Conservation (phyloP, 2,797 vertebrate species). For the Rousettus madagascariensis region DNA sequence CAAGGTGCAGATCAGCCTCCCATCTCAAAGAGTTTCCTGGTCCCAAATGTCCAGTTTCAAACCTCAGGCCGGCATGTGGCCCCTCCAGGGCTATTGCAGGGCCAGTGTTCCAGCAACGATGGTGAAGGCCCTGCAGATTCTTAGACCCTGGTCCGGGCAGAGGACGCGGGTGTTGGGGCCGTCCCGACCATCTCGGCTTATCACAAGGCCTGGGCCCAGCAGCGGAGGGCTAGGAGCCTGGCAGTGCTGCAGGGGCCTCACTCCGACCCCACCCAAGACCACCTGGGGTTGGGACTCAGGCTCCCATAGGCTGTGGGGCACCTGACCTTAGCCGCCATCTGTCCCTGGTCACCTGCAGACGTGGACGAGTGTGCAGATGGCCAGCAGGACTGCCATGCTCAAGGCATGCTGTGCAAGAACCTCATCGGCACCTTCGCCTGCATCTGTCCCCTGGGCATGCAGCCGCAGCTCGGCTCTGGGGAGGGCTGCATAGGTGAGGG, state of each 20-base stretch:
- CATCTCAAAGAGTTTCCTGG: neutral
- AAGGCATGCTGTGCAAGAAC: slow-evolving; percentile 96
- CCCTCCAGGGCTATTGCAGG: neutral
- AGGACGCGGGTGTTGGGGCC: too few species aligned
- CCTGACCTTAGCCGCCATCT: neutral
- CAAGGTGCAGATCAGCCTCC: neutral
- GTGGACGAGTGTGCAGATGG: slow-evolving; percentile 94
- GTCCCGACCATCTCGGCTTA: neutral
- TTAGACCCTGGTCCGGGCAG: neutral
- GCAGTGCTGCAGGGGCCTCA: neutral
- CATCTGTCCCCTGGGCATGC: slow-evolving; percentile 93
- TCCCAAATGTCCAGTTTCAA: neutral
- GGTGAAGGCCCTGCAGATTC: neutral
- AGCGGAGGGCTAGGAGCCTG: fast-evolving
- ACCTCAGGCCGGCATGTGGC: too few species aligned
- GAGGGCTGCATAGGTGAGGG: slow-evolving; percentile 94
- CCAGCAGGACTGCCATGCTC: slow-evolving; percentile 91
- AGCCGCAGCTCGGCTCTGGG: slow-evolving; percentile 87
- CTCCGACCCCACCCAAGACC: neutral
- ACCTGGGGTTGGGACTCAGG: neutral
- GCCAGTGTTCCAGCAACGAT: neutral
- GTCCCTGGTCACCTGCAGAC: slow-evolving; percentile 83
- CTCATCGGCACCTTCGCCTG: slow-evolving; percentile 95
- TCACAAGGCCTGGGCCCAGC: neutral
- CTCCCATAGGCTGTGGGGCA: fast-evolving